phyloP scores from a whole-genome alignment of 2,797 vertebrate genomes.

The Spinibarbus caldwelli region DNA sequence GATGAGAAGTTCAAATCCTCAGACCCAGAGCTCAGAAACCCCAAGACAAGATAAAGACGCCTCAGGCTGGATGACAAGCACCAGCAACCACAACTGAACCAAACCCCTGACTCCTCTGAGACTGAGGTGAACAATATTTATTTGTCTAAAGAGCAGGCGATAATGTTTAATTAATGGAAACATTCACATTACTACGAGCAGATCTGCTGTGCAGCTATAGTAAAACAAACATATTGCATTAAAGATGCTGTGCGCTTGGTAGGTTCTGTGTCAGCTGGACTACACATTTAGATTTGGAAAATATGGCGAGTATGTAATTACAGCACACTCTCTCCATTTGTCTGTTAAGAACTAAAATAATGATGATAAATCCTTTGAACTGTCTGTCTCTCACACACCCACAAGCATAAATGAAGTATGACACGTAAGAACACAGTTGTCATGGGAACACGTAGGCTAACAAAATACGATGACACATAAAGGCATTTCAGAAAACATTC shows the following conservation, averaged over 20 bases:
- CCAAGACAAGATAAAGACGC: too few species aligned
- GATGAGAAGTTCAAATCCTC: background rate
- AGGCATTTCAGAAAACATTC: conserved; percentile 55
- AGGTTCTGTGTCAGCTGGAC: conserved; percentile 13
- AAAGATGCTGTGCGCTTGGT: conserved; percentile 14
- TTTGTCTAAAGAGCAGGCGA: too few species aligned
- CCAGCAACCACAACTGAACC: too few species aligned
- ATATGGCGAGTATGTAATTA: conserved; percentile 31
- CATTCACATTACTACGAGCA: background rate
- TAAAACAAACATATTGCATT: conserved; percentile 16
- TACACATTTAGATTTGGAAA: background rate
- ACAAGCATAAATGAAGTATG: conserved; percentile 48
- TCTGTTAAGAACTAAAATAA: conserved; percentile 41
- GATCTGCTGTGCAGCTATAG: background rate
- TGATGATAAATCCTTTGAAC: conserved; percentile 50
- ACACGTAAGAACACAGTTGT: conserved; percentile 62
- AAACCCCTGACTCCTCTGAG: too few species aligned
- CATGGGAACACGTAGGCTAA: conserved; percentile 61
- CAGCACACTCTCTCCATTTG: conserved; percentile 22
- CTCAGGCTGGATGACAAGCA: too few species aligned
- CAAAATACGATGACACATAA: conserved; percentile 49
- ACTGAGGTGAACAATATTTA: too few species aligned
- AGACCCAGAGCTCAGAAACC: background rate
- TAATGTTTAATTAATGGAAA: too few species aligned
- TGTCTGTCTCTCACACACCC: conserved; percentile 50